Conservation (phyloP, 2,888 invertebrate species). For the Cataglyphis altisquamis region DNA sequence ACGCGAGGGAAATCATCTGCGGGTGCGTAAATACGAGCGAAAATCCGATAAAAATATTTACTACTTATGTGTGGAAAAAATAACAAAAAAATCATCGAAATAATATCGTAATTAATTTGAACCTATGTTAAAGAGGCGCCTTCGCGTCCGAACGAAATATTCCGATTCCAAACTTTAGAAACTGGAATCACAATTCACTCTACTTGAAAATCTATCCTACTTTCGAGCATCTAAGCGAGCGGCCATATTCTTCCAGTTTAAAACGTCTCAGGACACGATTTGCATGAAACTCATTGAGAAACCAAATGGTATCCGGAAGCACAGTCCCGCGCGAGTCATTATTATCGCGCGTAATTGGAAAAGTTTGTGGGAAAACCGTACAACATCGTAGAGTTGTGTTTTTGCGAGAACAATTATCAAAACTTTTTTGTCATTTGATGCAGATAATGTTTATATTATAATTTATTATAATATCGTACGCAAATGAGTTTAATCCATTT, state of each 20-base stretch:
- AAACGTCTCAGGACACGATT: slow-evolving; percentile 14
- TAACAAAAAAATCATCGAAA: background rate
- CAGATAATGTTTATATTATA: background rate
- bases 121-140: background rate
- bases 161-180: background rate
- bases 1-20: slow-evolving; percentile 65
- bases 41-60: background rate
- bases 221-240: background rate
- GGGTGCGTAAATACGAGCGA: slow-evolving; percentile 51
- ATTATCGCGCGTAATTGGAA: slow-evolving; percentile 50
- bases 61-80: no score
- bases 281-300: slow-evolving; percentile 45
- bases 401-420: slow-evolving; percentile 36
- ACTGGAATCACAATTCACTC: slow-evolving; percentile 19
- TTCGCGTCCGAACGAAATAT: background rate
- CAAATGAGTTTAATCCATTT: background rate
- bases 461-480: background rate
- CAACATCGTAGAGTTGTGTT: background rate
- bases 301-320: slow-evolving; percentile 28
- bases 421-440: slow-evolving; percentile 18
- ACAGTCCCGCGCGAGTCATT: slow-evolving; percentile 38
- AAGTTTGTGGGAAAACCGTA: slow-evolving; percentile 45
- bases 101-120: background rate
- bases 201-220: slow-evolving; percentile 2
- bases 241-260: background rate